These are phyloP conservation scores for Holothuria scabra DNA, from an alignment of 53 echinoderm and acorn worm species.

Conservation along the genomic window DNA sequence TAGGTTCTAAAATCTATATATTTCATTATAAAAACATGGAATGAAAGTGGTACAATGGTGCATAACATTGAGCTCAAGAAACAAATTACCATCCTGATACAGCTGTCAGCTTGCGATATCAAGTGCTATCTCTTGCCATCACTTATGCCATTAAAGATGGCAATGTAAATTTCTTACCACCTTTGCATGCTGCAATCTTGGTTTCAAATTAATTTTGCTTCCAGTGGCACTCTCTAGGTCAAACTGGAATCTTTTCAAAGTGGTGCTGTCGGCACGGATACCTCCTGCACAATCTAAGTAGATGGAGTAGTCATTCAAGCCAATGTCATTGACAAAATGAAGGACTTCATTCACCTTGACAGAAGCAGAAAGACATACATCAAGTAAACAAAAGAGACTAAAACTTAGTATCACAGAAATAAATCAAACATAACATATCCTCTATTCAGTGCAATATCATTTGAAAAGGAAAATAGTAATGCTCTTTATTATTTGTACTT, in stretches of 20 bases:
- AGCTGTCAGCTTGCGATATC: too few relatives aligned
- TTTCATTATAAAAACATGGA: too few relatives aligned
- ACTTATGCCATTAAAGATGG: not conserved
- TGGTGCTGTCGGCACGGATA: conserved; percentile 36
- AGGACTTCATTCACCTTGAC: conserved; percentile 27
- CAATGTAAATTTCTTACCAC: conserved; percentile 1
- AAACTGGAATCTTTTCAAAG: conserved; percentile 42
- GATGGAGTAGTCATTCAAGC: conserved; percentile 76
- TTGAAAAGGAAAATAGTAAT: too few relatives aligned
- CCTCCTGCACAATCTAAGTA: conserved; percentile 71
- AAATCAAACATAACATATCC: too few relatives aligned
- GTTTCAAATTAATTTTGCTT: not conserved
- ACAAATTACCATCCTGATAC: too few relatives aligned
- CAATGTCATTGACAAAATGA: conserved; percentile 58
- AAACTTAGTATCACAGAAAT: not conserved
- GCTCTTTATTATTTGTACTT: too few relatives aligned
- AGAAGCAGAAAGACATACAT: not conserved
- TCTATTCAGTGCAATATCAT: too few relatives aligned
- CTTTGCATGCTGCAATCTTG: not conserved
- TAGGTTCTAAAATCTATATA: too few relatives aligned
- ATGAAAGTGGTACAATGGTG: too few relatives aligned
- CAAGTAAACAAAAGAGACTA: not conserved
- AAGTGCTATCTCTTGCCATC: too few relatives aligned
- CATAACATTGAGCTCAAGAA: too few relatives aligned
- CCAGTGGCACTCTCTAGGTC: conserved; percentile 28